Evolutionary conservation across 2,888 invertebrate species (phyloP), one percentile per base, ranked within the genome.

Genomic region (Scaptomyza cyrtandrae): DNA sequence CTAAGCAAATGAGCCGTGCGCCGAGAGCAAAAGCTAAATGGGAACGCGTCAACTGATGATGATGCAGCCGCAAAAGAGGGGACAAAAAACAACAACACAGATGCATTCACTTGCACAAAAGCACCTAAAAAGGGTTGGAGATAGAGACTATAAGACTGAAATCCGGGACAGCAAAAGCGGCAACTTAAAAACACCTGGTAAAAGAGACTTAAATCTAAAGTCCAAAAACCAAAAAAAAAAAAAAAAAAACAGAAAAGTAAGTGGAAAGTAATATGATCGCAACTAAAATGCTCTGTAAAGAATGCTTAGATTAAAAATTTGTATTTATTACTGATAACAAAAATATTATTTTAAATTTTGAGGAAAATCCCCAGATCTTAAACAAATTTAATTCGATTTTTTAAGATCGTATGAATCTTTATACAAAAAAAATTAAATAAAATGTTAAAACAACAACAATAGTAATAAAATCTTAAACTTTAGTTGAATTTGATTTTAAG

Each of bases 161-260:
- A 56, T 3, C 52, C 41, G 43, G 45, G 14, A 43, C 37, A 48
- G 67, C 45, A 67, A 60, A 61, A 53, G 69, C 59, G 54, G 59
- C 55, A 9, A 58, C 60, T 67, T 64, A 60, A 53, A 55, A 68
- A 78, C 80, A 78, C 83, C 80, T 70, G 78, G 45, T 58, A 75
- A 76, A 73, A 67, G 71, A 57, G 68, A 75, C 71, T 76, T 76
- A 70, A 65, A 76, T 69, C 63, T 52, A 48, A 64, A 63, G 35
- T 58, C 24, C 35, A 46, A 64, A 64, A 16, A 62, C 53, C 24
- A 3, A 60, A 69, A 33, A 29, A 10, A 14, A 41, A 41, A 9
- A 10, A 3, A 10, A 16, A 0, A 50, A 31, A 19, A 37, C 29
- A 37, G 35, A 44, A 39, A 45, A 39, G 19, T 27, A 46, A 37